Conservation (phyloP, 2,888 invertebrate genomes). For the Acleris emargana region DNA sequence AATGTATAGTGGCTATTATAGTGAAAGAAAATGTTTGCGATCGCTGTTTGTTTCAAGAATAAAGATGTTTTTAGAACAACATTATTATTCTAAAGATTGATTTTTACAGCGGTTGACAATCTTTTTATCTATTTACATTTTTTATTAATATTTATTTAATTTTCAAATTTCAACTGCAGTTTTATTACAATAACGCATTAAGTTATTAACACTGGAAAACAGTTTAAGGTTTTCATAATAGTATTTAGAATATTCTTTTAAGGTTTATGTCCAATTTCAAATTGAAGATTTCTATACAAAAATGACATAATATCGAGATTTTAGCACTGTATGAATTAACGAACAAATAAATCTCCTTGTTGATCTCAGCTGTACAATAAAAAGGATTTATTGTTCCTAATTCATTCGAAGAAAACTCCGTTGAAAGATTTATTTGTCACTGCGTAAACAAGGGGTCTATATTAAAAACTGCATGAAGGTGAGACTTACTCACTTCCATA, state of each 20-base stretch:
- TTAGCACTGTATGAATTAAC: constrained; percentile 37
- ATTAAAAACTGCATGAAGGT: constrained; percentile 21
- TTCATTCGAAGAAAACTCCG: constrained; percentile 44
- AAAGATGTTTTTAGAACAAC: constrained; percentile 22
- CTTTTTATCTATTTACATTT: too few species aligned
- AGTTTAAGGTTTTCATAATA: too few species aligned
- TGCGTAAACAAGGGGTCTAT: constrained; percentile 11
- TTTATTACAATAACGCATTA: too few species aligned
- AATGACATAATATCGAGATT: not conserved
- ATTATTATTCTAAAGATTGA: constrained; percentile 16
- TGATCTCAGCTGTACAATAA: constrained; percentile 49
- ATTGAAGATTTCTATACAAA: too few species aligned
- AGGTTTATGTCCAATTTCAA: too few species aligned
- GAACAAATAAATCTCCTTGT: constrained; percentile 38
- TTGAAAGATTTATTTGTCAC: constrained; percentile 30
- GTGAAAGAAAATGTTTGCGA: constrained; percentile 38
- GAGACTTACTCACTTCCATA: too few species aligned
- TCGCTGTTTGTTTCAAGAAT: constrained; percentile 20
- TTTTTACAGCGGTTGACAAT: too few species aligned
- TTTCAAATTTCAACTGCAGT: too few species aligned
- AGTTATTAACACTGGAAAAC: too few species aligned
- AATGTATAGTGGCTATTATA: constrained; percentile 53
- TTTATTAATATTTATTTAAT: too few species aligned
- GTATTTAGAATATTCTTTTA: too few species aligned
- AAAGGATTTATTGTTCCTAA: constrained; percentile 49